Base-by-base conservation (phyloP, 2,797 vertebrate species). In the Hephaestus fuliginosus region DNA sequence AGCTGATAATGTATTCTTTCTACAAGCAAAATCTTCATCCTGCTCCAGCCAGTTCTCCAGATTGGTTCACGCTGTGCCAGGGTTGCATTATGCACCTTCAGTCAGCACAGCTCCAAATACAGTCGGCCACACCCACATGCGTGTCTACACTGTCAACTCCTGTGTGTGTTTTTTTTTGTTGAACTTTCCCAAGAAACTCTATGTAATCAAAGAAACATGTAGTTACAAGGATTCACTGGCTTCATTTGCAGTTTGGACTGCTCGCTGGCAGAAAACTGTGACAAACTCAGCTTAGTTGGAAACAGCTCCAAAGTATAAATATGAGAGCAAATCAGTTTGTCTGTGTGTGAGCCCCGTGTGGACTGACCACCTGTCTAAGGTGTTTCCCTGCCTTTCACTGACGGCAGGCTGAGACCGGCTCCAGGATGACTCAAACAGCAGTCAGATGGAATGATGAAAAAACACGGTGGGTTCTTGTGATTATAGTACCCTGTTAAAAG, bases 1-100 rank as follows among this genome's bases (percentile, higher is more conserved):
- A 55, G 30, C 73, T 82, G 46, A 25, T 84, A 43, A 83, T 81
- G 39, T 53, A 70, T 84, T 76, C 73, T 66, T 78, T 78, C 67
- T 52, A 75, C 33, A 4, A 39, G 18, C 14, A 20, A 22, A 36
- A 69, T 52, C 51, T 69, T 65, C 64, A 28, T 67, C 43, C 57
- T 30, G 25, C 41, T 70, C 20, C 58, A 39, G 30, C 36, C 58
- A 73, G 10, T 48, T 72, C 58, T 25, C 2, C 63, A 70, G 43
- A 73, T 41, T 48, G 48, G n/a, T 52, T 30, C 3, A 3, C n/a
- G 52, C 46, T 51, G 52, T 58, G 57, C 70, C 74, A 71, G 62
- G 22, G 20, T 48, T 60, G 43, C 39, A 69, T 33, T 55, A 20
- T 28, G 52, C 8, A 53, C 25, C 20, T 53, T 22, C 52, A 55